These are phyloP conservation scores for Pelagia noctiluca DNA, from an alignment of 30 jellyfish, hydroid and myxozoan genomes.

Conservation along the genomic window DNA sequence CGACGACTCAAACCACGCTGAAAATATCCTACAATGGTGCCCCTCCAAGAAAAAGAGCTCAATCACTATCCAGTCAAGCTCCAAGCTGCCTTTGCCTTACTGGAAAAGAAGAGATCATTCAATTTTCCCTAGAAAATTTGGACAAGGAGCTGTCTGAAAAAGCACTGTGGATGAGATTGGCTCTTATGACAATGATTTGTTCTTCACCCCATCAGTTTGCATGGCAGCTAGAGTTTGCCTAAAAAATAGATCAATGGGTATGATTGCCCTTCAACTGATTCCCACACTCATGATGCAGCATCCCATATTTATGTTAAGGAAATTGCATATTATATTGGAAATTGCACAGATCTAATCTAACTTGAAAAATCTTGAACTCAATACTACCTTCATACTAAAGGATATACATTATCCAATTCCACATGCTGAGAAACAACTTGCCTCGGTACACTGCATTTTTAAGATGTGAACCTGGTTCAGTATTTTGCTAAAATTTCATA, in stretches of 20 bases:
- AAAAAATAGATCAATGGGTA: background rate
- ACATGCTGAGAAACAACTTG: background rate
- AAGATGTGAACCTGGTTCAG: background rate
- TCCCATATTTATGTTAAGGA: background rate
- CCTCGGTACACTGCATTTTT: background rate
- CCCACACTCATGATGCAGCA: background rate
- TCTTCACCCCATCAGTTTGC: background rate
- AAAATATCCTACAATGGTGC: too few relatives aligned
- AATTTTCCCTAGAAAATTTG: background rate
- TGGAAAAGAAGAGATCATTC: background rate
- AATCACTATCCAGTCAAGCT: too few relatives aligned
- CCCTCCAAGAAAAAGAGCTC: too few relatives aligned
- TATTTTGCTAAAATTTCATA: too few relatives aligned
- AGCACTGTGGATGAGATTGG: background rate
- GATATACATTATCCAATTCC: background rate
- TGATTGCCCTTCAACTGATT: background rate
- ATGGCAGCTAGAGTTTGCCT: background rate
- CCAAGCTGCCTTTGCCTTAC: background rate
- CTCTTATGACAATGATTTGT: background rate
- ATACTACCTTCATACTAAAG: background rate
- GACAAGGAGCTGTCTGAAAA: background rate
- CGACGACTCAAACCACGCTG: too few relatives aligned
- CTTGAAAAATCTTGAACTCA: background rate
- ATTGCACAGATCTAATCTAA: too few relatives aligned
- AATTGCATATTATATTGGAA: too few relatives aligned